Base-by-base conservation (phyloP, 1,140 invertebrate genomes). In the Drosophila teissieri region DNA sequence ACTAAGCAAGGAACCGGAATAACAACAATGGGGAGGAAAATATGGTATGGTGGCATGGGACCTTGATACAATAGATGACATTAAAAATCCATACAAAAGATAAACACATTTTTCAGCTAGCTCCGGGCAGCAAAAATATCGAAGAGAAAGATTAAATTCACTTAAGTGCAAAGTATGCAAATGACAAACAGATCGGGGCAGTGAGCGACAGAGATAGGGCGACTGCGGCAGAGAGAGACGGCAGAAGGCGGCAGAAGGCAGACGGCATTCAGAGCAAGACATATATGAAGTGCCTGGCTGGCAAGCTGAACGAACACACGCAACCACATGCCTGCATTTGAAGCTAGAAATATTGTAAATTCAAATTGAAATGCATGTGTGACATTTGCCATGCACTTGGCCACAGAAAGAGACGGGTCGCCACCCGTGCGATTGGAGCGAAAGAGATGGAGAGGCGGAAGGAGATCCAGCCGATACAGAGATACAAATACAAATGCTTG, bases 111-210 rank as follows among this genome's bases (percentile, higher is more conserved):
- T 79, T 79, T 64, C 52, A 61, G 75, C 69, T 77, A 40, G 63
- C 73, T 77, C 63, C 68, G 62, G 62, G 53, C 74, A 42, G 42
- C 12, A 40, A 17, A 64, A 57, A 72, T 57, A 78, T 64, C 65
- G 73, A 72, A 53, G 24, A 36, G 61, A 68, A 69, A 61, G 68
- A 80, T 83, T 84, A 84, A 86, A 81, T 79, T 81, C 78, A 78
- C 53, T 79, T 81, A 78, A 81, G 75, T 88, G 70, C 65, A 86
- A 81, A 72, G 74, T 82, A 86, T 86, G 70, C 62, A 86, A 86
- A 82, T 86, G 78, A 82, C 75, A 86, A 72, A 79, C 54, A 46
- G 60, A 39, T 34, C 27, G 17, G 31, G 27, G 31, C 2, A 31
- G 31, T 17, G 49, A 42, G 19, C 1, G 44, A 44, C 14, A 34